These are phyloP conservation scores for Nothocercus julius DNA, from an alignment of 2,113 vertebrate genomes.

Conservation along the genomic window DNA sequence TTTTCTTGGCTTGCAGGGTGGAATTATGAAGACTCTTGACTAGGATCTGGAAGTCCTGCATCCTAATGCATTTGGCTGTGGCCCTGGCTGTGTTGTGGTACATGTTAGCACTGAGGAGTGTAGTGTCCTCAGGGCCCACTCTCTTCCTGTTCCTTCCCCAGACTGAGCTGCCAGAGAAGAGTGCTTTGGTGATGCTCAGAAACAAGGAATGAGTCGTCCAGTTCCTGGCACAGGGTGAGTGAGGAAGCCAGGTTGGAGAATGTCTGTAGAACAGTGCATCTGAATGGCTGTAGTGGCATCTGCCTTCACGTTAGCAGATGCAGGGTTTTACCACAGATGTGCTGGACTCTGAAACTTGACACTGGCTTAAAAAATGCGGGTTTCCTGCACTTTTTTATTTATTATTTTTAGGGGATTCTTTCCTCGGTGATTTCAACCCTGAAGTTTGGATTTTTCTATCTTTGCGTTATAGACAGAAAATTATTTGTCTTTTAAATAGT, in stretches of 20 bases:
- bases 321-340: neutral
- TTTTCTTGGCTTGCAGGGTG: conserved; percentile 65
- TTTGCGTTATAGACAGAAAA: neutral
- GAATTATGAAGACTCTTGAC: conserved; percentile 53
- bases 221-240: neutral
- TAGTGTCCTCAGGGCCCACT: neutral
- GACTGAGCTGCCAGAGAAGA: neutral
- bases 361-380: neutral
- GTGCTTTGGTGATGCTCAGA: neutral
- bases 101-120: neutral
- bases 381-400: conserved; percentile 7
- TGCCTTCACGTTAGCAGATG: neutral
- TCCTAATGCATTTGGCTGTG: conserved; percentile 60
- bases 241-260: neutral
- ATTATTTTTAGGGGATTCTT: neutral
- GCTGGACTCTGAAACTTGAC: neutral
- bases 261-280: neutral
- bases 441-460: conserved; percentile 6
- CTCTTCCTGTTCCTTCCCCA: conserved; percentile 21
- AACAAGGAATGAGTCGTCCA: neutral
- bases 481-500: conserved; percentile 23
- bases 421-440: conserved; percentile 22
- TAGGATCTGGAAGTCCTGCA: conserved; percentile 48
- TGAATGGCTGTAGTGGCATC: neutral
- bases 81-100: conserved; percentile 36